Base-by-base conservation (phyloP, 1,140 invertebrate species). In the Tetramorium parvispinum region DNA sequence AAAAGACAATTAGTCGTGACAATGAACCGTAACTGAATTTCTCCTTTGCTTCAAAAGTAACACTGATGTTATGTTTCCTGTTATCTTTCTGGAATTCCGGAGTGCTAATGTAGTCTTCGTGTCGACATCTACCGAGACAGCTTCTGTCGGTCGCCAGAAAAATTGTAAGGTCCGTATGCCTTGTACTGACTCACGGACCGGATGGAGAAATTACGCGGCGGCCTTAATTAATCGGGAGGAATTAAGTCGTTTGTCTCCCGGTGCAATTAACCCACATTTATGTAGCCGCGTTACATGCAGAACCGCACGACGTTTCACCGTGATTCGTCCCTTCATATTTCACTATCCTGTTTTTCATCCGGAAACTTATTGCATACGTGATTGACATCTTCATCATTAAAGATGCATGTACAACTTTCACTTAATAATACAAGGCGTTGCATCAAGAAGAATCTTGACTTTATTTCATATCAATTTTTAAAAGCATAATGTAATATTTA, bases 191-290 rank as follows among this genome's bases (percentile, higher is more conserved):
- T 93, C 93, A 92, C 68, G 73, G 70, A 86, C 93, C 93, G 93
- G 93, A 94, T 92, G 92, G 87, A 93, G 89, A 91, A 93, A 94
- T 93, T 93, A 92, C 61, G 77, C 87, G 87, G 75, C 89, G 85
- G 91, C 90, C 91, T 92, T 92, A 91, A 92, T 91, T 93, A 92
- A 93, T 93, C 91, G 91, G 88, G 88, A 93, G 89, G 92, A 93
- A 93, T 93, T 92, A 92, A 93, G 90, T 91, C 89, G 92, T 94
- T 93, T 94, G 93, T 94, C 92, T 92, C 88, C 83, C 88, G 89
- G 89, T 87, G 77, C 86, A 93, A 92, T 93, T 93, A 92, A 92
- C 90, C 90, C 89, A 91, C 89, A 89, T 65, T 61, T 86, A 85
- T 82, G 43, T 75, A 83, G 27, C 55, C 61, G 85, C 68, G 86